phyloP scores from a whole-genome alignment of 2,797 vertebrate genomes.

The Corythornis leucogaster region DNA sequence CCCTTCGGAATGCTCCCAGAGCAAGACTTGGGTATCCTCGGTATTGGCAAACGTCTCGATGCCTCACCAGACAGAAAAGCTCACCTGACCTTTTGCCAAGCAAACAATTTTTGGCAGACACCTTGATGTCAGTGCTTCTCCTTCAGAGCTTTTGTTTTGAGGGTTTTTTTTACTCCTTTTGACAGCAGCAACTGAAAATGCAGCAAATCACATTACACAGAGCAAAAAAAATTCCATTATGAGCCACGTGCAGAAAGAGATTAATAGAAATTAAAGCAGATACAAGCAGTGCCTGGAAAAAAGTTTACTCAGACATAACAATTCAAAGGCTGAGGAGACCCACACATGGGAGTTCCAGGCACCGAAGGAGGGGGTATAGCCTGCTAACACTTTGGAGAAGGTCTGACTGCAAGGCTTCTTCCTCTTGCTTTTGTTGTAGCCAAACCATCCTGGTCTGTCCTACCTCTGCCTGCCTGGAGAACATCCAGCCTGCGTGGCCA shows the following conservation, averaged over 20 bases:
- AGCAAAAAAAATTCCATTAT: neutral
- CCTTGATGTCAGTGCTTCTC: neutral
- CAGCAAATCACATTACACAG: neutral
- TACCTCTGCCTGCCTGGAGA: neutral
- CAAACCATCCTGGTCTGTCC: neutral
- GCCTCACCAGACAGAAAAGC: neutral
- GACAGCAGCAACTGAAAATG: neutral
- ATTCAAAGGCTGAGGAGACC: neutral
- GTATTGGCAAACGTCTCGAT: fast-evolving
- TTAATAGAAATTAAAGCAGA: neutral
- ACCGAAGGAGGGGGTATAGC: too few relatives aligned
- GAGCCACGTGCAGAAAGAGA: neutral
- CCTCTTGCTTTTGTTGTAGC: neutral
- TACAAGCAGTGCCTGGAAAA: neutral
- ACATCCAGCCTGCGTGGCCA: neutral
- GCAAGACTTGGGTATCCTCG: neutral
- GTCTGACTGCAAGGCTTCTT: neutral
- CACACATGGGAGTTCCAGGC: fast-evolving
- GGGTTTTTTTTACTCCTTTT: neutral
- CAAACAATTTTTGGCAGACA: slow-evolving; percentile 10
- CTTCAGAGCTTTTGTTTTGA: neutral
- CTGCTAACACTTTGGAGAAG: neutral
- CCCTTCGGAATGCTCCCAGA: fast-evolving
- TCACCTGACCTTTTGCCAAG: neutral
- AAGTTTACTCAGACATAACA: neutral